phyloP scores from a whole-genome alignment of 2,888 invertebrate genomes.

The Eugnorisma glareosa region DNA sequence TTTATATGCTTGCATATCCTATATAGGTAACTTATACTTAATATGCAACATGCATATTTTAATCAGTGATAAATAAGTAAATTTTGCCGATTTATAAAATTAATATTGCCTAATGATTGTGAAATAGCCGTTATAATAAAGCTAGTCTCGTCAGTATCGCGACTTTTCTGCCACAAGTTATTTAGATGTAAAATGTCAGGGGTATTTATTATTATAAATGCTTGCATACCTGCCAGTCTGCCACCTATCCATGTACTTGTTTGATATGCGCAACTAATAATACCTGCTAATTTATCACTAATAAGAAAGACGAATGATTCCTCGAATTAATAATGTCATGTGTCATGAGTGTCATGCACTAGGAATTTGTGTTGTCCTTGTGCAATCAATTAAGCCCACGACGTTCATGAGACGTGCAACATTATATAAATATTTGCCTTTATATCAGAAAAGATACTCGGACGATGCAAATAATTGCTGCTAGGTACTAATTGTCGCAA shows the following conservation, averaged over 20 bases:
- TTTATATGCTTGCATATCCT: conserved; percentile 27
- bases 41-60: conserved; percentile 21
- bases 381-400: conserved; percentile 39
- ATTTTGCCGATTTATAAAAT: conserved; percentile 30
- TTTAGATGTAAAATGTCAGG: conserved; percentile 76
- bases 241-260: conserved; percentile 38
- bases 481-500: conserved; percentile 60
- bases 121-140: conserved; percentile 42
- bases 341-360: conserved; percentile 23
- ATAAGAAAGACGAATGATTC: conserved; percentile 51
- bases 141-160: conserved; percentile 46
- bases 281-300: conserved; percentile 37
- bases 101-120: conserved; percentile 38
- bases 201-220: conserved; percentile 69
- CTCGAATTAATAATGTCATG: conserved; percentile 46
- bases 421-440: conserved; percentile 38
- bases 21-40: conserved; percentile 5
- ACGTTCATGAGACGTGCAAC: conserved; percentile 28
- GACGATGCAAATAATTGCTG: conserved; percentile 35
- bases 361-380: conserved; percentile 52
- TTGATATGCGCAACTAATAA: conserved; percentile 48
- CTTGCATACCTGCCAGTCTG: conserved; percentile 41
- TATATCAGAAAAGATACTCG: conserved; percentile 28
- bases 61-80: conserved; percentile 8
- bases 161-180: conserved; percentile 61